Conservation (phyloP, 2,113 vertebrate genomes). For the Meleagris gallopavo region DNA sequence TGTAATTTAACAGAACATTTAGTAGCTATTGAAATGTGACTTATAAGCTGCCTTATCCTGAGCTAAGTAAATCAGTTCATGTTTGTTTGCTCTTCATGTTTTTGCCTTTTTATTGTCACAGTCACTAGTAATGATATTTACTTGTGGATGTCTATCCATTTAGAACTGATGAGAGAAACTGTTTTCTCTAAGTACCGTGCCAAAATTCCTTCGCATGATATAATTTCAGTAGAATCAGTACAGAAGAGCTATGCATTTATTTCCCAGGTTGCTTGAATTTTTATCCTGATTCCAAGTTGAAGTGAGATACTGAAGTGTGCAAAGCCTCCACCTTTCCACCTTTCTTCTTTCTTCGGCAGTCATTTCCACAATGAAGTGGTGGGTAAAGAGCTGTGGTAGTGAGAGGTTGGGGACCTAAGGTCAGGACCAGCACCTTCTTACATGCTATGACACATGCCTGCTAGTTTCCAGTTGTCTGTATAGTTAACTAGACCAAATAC, state of each 20-base stretch:
- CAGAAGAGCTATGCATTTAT: background rate
- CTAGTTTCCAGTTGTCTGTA: background rate
- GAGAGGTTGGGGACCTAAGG: background rate
- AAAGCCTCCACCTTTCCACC: background rate
- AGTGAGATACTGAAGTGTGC: background rate
- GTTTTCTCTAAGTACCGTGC: background rate
- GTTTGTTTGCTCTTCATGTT: background rate
- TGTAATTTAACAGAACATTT: background rate
- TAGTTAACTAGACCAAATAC: background rate
- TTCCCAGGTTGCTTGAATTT: background rate
- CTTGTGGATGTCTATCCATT: background rate
- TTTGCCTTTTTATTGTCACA: background rate
- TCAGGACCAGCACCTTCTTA: background rate
- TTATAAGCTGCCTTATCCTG: background rate
- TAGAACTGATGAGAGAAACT: background rate
- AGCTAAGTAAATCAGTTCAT: background rate
- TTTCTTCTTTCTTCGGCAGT: background rate
- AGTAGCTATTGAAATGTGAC: background rate
- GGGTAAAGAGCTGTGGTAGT: accelerated
- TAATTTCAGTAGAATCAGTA: background rate
- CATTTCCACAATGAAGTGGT: background rate
- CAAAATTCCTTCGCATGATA: background rate
- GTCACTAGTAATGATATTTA: background rate
- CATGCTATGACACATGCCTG: background rate
- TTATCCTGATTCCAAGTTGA: background rate